These are phyloP conservation scores for Amphimedon queenslandica DNA, from an alignment of 37 sponge, comb jelly and placozoan species.

Conservation along the genomic window DNA sequence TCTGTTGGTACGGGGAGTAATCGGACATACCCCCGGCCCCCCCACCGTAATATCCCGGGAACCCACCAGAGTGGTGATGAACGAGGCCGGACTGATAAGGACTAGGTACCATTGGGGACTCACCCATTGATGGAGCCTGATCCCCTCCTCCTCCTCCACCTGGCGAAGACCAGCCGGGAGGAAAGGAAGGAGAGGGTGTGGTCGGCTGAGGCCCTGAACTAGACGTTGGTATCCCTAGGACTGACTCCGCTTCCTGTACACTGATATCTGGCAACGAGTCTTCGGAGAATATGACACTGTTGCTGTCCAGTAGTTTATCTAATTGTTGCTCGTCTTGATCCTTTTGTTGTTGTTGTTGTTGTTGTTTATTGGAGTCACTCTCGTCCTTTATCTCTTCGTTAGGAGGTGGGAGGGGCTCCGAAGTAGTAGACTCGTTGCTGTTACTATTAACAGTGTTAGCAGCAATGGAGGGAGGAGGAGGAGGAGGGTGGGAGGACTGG, in stretches of 20 bases:
- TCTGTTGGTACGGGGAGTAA: not conserved
- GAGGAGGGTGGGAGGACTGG: not conserved
- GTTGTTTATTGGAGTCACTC: not conserved
- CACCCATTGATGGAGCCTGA: not conserved
- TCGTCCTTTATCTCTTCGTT: not conserved
- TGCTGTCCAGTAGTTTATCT: not conserved
- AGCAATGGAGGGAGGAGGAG: not conserved
- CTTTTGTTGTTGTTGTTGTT: not conserved
- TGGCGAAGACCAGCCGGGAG: not conserved
- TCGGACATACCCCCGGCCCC: too few species aligned
- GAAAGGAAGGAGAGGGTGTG: conserved; percentile 7
- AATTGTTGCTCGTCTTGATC: not conserved
- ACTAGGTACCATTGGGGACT: not conserved
- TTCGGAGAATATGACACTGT: not conserved
- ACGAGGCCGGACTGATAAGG: conserved; percentile 12
- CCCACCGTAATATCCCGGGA: too few species aligned
- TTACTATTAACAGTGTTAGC: not conserved
- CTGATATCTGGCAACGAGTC: conserved; percentile 58
- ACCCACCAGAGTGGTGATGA: too few species aligned
- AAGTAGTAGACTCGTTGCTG: not conserved
- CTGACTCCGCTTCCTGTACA: conserved; percentile 54
- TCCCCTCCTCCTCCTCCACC: not conserved
- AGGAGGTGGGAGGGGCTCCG: not conserved
- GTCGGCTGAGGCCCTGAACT: conserved; percentile 10
- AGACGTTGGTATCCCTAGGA: conserved; percentile 32